Conservation (phyloP, 2,888 invertebrate genomes). For the Capitulum mitella region DNA sequence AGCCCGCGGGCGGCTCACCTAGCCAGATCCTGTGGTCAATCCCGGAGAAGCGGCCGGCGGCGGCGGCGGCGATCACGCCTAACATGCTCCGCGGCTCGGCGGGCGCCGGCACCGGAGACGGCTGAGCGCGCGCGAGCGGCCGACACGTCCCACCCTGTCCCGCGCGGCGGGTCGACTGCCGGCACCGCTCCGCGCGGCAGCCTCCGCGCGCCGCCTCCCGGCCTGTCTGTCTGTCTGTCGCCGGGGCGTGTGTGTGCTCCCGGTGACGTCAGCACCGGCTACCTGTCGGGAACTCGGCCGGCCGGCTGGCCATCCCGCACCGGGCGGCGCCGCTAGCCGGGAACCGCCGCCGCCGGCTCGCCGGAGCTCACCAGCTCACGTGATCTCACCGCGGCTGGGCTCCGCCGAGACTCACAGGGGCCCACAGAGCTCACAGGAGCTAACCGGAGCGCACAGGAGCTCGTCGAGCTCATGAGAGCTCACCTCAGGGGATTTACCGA, state of each 20-base stretch:
- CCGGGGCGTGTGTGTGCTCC: neutral
- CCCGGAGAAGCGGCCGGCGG: slow-evolving; percentile 8
- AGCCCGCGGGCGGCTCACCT: neutral
- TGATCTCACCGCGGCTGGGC: no score
- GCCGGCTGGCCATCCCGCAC: neutral
- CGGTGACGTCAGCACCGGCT: neutral
- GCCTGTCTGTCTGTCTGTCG: no score
- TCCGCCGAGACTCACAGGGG: no score
- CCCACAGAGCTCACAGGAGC: no score
- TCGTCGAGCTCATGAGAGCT: no score
- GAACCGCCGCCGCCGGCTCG: no score
- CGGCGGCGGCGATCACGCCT: neutral
- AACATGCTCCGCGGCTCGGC: neutral
- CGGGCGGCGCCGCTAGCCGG: neutral
- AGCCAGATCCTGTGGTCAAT: slow-evolving; percentile 2
- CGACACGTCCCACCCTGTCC: neutral
- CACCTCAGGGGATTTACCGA: no score
- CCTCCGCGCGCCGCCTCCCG: neutral
- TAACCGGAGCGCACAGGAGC: no score
- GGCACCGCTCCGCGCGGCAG: neutral
- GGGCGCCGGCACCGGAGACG: neutral
- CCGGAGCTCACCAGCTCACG: no score
- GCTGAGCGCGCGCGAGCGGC: neutral
- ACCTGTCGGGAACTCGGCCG: neutral
- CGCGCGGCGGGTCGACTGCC: neutral